Evolutionary conservation across 2,888 invertebrate species (phyloP), one percentile per base, ranked within the genome.

Genomic region (Trissoscelio sp.): DNA sequence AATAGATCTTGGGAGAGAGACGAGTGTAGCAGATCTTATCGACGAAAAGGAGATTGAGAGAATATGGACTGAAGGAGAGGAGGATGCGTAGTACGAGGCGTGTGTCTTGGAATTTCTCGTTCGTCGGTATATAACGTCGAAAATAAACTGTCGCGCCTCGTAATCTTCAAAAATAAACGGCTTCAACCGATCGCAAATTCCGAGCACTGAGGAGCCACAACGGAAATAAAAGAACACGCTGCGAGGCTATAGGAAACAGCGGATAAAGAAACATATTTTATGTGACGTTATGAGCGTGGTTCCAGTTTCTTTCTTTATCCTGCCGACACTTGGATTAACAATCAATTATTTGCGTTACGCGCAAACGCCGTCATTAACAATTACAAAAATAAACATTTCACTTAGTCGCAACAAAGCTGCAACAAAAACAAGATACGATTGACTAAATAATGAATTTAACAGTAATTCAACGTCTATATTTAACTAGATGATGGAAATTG

Each of bases 121-220:
- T 75, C 81, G 83, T 82, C 83, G 83, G 83, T 82, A 74, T 72
- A 79, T 67, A 79, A 83, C 81, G 85, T 85, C 85, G 81, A 84
- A 84, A 85, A 84, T 85, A 84, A 85, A 85, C 85, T 84, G 84
- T 84, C 83, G 85, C 84, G 84, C 81, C 84, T 85, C 85, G 85
- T 85, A 85, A 85, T 85, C 84, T 85, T 84, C 83, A 81, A 84
- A 84, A 84, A 85, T 84, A 84, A 85, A 85, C 83, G 82, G 79
- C 82, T 82, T 79, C 79, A 72, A 82, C 82, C 83, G 82, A 83
- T 82, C 83, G 84, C 83, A 80, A 83, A 82, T 84, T 84, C 80
- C 81, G 75, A 72, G 67, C 73, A 66, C 75, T 48, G 78, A 66
- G 74, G 79, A 72, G 79, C 72, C 78, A 74, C 73, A 82, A 81